A percentile compares a stretch with the other conserved stretches of the same genome.
phyloP scores from a whole-genome alignment of 2,113 vertebrate species.

The Corynorhinus townsendii region DNA sequence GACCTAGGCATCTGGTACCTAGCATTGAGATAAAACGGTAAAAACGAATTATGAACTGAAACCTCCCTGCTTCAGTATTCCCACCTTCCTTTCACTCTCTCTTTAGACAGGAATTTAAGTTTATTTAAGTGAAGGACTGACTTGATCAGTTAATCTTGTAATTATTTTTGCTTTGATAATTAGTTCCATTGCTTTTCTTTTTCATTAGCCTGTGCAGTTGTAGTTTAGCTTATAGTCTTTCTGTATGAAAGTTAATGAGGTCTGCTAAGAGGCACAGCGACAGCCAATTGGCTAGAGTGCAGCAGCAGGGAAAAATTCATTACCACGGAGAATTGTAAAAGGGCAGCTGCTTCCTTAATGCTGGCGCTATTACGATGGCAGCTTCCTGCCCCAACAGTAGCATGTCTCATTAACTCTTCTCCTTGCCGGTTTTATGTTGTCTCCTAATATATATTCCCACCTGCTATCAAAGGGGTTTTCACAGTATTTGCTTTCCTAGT shows the following conservation, averaged over 20 bases:
- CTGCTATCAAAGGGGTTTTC: neutral
- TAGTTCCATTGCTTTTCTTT: constrained; percentile 32
- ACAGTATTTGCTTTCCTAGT: constrained; percentile 31
- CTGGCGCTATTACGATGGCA: constrained; percentile 8
- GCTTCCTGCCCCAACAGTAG: constrained; percentile 6
- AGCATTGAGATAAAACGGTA: neutral
- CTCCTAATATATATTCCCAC: neutral
- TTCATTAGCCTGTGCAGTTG: constrained; percentile 41
- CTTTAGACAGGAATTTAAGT: neutral
- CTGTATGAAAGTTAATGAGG: constrained; percentile 53
- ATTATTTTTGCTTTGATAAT: constrained; percentile 53
- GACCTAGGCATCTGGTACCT: neutral
- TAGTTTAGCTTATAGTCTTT: constrained; percentile 42
- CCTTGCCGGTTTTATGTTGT: neutral
- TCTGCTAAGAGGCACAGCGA: constrained; percentile 46
- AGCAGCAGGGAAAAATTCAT: constrained; percentile 47
- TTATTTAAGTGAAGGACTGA: constrained; percentile 17
- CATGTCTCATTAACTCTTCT: constrained; percentile 41
- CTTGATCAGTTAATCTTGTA: constrained; percentile 24
- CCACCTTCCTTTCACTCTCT: neutral
- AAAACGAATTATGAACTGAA: constrained; percentile 9
- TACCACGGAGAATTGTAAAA: constrained; percentile 36
- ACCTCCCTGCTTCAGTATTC: neutral
- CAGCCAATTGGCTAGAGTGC: constrained; percentile 48
- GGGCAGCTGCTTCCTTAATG: constrained; percentile 59